Evolutionary conservation across 1,140 invertebrate genomes (phyloP).

Genomic region (Temnothorax longispinosus): DNA sequence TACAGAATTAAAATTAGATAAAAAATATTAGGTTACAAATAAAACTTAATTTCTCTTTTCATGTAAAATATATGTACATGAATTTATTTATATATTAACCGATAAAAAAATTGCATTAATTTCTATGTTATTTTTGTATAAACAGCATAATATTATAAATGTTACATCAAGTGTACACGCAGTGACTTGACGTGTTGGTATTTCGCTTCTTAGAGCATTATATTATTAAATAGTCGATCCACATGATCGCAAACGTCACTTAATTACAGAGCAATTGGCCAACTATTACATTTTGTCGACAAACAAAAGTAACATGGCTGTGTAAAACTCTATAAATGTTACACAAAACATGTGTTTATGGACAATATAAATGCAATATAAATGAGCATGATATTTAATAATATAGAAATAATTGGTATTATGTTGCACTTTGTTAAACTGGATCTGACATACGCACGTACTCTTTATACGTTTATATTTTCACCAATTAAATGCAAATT

Average conservation of each 20-base stretch:
- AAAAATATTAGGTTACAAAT: neutral
- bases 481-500: conserved; percentile 61
- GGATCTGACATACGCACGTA: conserved; percentile 59
- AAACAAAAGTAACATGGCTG: conserved; percentile 32
- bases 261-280: conserved; percentile 26
- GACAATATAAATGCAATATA: conserved; percentile 57
- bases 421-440: conserved; percentile 61
- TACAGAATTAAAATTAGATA: neutral
- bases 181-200: neutral
- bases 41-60: neutral
- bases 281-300: conserved; percentile 37
- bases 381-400: conserved; percentile 62
- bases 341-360: conserved; percentile 19
- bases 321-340: conserved; percentile 47
- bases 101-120: neutral
- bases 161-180: neutral
- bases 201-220: neutral
- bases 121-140: neutral
- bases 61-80: neutral
- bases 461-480: conserved; percentile 62
- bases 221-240: neutral
- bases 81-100: neutral
- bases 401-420: conserved; percentile 63
- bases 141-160: neutral
- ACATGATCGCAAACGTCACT: conserved; percentile 4